Conservation (phyloP, 2,113 vertebrate genomes). For the Crotophaga sulcirostris region DNA sequence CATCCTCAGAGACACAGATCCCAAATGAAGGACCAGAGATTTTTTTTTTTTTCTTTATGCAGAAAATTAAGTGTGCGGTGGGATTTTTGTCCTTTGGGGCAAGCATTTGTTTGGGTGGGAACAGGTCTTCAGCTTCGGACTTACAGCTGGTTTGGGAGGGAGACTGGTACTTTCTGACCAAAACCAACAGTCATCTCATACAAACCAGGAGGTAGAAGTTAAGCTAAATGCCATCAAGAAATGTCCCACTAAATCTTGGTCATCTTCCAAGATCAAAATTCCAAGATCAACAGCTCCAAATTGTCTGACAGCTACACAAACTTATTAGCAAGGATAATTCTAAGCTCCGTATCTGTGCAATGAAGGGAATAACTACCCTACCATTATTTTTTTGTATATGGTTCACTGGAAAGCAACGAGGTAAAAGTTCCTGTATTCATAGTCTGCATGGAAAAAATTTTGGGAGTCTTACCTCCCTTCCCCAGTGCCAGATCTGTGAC, state of each 20-base stretch:
- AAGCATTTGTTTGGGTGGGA: neutral
- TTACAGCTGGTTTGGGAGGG: neutral
- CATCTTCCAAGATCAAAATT: neutral
- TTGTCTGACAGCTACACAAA: neutral
- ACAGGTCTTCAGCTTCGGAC: neutral
- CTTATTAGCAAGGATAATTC: neutral
- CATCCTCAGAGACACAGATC: neutral
- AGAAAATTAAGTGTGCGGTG: neutral
- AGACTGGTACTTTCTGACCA: neutral
- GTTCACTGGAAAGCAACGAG: neutral
- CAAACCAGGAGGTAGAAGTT: neutral
- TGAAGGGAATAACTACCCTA: neutral
- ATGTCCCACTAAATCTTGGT: neutral
- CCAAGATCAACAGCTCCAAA: neutral
- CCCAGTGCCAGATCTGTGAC: too few species aligned
- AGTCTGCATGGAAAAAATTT: neutral
- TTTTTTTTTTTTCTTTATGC: neutral
- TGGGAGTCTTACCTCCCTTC: neutral
- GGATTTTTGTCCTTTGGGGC: neutral
- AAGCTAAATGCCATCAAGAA: neutral
- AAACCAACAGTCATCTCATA: neutral
- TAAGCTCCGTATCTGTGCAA: neutral
- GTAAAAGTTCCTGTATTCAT: rapidly evolving
- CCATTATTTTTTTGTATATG: neutral
- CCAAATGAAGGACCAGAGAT: neutral